These are phyloP conservation scores for Natator depressus DNA, from an alignment of 2,113 vertebrate genomes.

Conservation along the genomic window DNA sequence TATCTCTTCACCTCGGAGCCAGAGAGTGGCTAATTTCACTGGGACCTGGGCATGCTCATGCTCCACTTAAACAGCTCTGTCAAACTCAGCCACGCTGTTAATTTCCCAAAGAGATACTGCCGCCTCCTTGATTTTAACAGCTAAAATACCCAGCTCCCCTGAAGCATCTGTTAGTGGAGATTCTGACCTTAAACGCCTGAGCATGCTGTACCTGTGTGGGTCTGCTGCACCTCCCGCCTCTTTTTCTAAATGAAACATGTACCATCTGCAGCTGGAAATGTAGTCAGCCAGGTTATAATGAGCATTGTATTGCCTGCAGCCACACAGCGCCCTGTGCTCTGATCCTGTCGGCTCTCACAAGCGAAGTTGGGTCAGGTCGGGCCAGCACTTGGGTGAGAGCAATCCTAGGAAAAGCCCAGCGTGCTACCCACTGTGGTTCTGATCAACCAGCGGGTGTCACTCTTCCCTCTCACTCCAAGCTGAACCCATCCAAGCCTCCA, in stretches of 20 bases:
- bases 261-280: constrained; percentile 20
- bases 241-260: constrained; percentile 66
- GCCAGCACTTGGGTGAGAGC: not conserved
- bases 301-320: not conserved
- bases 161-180: constrained; percentile 27
- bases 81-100: not conserved
- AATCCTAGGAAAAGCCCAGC: not conserved
- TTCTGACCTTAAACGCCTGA: constrained; percentile 47
- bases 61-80: not conserved
- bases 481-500: not conserved
- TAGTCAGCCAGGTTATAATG: constrained; percentile 14
- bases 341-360: not conserved
- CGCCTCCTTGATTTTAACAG: not conserved
- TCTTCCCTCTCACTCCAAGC: not conserved
- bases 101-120: constrained; percentile 21
- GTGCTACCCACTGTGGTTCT: not conserved
- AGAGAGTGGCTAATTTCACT: not conserved
- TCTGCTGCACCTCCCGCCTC: constrained; percentile 53
- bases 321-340: not conserved
- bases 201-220: not conserved
- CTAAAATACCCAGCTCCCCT: constrained; percentile 29
- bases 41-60: not conserved
- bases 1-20: not conserved
- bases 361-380: not conserved
- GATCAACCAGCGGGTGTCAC: not conserved